phyloP scores from a whole-genome alignment of 1,140 invertebrate genomes.

The Drosophila melanogaster region Release_6_plus_ISO1_MT NT_037436.4:11336501-11337000 shows the following conservation, averaged over 20 bases:
- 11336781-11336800: slow-evolving; percentile 68
- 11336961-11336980: slow-evolving; percentile 6
- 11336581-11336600: no score
- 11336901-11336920: slow-evolving; percentile 51
- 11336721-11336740: slow-evolving; percentile 17
- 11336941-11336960: slow-evolving; percentile 11
- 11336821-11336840: slow-evolving; percentile 76
- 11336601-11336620: no score
- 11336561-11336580: no score
- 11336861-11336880: slow-evolving; percentile 83
- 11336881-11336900: slow-evolving; percentile 81
- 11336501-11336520: no score
- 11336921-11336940: slow-evolving; percentile 26
- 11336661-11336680: no score
- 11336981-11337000: slow-evolving; percentile 19
- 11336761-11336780: slow-evolving; percentile 48
- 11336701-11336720: no score
- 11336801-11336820: slow-evolving; percentile 66
- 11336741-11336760: slow-evolving; percentile 16
- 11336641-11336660: no score
- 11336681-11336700: no score
- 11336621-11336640: no score
- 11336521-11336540: neutral
- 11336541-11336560: neutral
- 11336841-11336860: slow-evolving; percentile 83